Base-by-base conservation (phyloP, 1,140 invertebrate species). In the Acromyrmex heyeri region DNA sequence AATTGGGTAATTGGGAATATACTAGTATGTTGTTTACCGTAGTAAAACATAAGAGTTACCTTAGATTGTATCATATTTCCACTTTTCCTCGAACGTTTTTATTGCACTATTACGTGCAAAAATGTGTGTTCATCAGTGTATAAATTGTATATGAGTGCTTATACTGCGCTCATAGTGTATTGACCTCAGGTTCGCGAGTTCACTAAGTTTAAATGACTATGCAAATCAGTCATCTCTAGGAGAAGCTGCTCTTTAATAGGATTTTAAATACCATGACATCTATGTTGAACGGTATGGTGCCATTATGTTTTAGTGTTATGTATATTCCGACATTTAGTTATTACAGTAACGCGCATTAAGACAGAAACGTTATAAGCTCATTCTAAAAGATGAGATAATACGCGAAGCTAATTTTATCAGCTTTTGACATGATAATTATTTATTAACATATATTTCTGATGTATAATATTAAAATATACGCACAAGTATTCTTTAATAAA, bases 221-320 rank as follows among this genome's bases (percentile, higher is more conserved):
- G 61, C 61, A 7, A 64, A 64, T 64, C 27, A 62, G 61, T 30
- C 16, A 64, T 34, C 7, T 24, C 7, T 24, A 10, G 30, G 8
- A 65, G 16, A 65, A 65, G 34, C 21, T 18, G 8, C 10, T 81
- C 30, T 59, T 70, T 70, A 44, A 81, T 44, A 48, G 18, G 34
- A 81, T 81, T 81, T 81, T 81, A 81, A 81, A 81, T 70, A 44
- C 34, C 65, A 50, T 16, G 27, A 30, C 14, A 44, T 78, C 75
- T 50, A 44, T 59, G 48, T 16, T 64, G 24, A 5, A 65, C 18
- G 16, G 4, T 34, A 30, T 5, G 27, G 3, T 44, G 14, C 12
- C 27, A 78, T 78, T 65, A 65, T 78, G 44, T 21, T 48, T 65
- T 12, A 18, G 8, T 78, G 24, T 65, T 78, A 78, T 5, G 21